Evolutionary conservation across 2,113 vertebrate species (phyloP).

Genomic region (Microcebus tavaratra): DNA sequence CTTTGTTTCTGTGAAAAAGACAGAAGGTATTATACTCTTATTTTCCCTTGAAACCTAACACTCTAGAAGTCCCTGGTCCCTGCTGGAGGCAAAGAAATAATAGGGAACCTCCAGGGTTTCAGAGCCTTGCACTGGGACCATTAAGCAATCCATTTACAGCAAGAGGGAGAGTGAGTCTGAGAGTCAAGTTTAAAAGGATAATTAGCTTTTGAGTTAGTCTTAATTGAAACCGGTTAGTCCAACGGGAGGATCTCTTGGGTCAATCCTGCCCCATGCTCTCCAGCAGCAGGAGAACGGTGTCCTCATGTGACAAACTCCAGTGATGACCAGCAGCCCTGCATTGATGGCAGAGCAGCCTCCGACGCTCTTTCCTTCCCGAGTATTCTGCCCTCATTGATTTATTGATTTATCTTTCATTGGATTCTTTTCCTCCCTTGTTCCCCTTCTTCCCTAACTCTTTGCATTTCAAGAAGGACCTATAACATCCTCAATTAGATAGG

Average conservation of each 20-base stretch:
- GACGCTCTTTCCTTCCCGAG: not conserved
- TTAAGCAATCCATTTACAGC: constrained; percentile 49
- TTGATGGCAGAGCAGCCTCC: not conserved
- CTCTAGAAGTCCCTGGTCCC: constrained; percentile 60
- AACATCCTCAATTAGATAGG: not conserved
- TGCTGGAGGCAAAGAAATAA: constrained; percentile 68
- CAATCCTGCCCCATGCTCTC: not conserved
- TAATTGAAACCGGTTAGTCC: constrained; percentile 72
- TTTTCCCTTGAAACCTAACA: constrained; percentile 54
- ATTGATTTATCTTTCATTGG: not conserved
- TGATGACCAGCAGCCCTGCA: not conserved
- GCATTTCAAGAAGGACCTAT: not conserved
- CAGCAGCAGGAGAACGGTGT: not conserved
- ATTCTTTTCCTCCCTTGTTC: not conserved
- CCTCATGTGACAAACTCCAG: not conserved
- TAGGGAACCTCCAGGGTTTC: constrained; percentile 56
- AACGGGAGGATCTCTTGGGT: constrained; percentile 10
- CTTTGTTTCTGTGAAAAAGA: constrained; percentile 69
- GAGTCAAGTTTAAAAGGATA: constrained; percentile 61
- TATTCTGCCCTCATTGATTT: not conserved
- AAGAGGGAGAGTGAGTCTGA: constrained; percentile 7
- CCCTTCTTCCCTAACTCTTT: not conserved
- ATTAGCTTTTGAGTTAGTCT: constrained; percentile 72
- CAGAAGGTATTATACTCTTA: not conserved
- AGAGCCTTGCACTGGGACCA: constrained; percentile 39